A percentile compares a stretch with the other conserved stretches of the same genome.
Conservation (phyloP, 2,888 invertebrate species). For the Cryptus viduatorius region DNA sequence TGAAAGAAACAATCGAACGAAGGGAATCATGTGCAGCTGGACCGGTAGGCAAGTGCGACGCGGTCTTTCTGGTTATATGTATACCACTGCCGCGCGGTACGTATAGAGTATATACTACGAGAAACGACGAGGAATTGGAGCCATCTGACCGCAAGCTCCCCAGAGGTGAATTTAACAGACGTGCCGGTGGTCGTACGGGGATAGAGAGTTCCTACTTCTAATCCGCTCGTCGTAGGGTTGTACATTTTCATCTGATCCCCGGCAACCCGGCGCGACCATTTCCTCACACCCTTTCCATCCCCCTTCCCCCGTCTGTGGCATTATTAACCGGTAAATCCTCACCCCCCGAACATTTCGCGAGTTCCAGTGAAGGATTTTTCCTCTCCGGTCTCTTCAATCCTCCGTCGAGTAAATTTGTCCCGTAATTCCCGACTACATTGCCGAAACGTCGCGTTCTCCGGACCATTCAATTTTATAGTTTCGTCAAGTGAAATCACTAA, state of each 20-base stretch:
- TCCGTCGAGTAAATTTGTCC: neutral
- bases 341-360: neutral
- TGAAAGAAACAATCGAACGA: slow-evolving; percentile 24
- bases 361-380: slow-evolving; percentile 46
- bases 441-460: neutral
- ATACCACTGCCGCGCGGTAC: too few species aligned
- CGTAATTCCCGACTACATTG: neutral
- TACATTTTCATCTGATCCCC: slow-evolving; percentile 73
- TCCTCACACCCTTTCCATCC: neutral
- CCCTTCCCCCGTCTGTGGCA: slow-evolving; percentile 22
- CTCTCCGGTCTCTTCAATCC: neutral
- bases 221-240: slow-evolving; percentile 69
- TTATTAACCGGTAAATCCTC: slow-evolving; percentile 70
- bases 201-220: slow-evolving; percentile 73
- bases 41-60: neutral
- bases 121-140: slow-evolving; percentile 70
- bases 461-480: slow-evolving; percentile 4
- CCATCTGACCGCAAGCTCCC: slow-evolving; percentile 61
- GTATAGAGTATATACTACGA: slow-evolving; percentile 26
- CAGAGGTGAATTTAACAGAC: slow-evolving; percentile 68
- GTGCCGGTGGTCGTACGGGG: slow-evolving; percentile 49
- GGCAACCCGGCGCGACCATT: slow-evolving; percentile 35
- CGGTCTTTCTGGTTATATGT: too few species aligned
- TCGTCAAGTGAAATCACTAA: slow-evolving; percentile 30
- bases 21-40: neutral